Evolutionary conservation across 2,113 vertebrate species (phyloP), one percentile per base, ranked within the genome.

Genomic region (western clawed frog (Xenopus tropicalis)): DNA sequence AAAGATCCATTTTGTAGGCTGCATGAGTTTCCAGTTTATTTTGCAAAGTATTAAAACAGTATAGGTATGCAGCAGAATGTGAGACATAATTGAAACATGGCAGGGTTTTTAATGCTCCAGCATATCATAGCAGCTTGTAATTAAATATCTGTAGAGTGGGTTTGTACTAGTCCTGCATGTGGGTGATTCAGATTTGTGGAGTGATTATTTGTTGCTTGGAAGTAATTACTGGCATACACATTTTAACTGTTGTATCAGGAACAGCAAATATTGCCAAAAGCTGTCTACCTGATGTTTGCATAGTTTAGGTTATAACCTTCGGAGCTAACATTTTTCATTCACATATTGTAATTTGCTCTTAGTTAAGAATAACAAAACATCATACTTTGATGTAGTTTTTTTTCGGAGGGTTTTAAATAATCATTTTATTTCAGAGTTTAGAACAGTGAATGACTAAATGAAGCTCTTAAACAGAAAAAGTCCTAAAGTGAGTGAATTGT

Each of bases 201-300:
- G 29, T 65, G 37, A 65, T 44, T 65, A 65, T 44, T 44, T 44
- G 4, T 20, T 42, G 62, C 42, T 64, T 64, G 29, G 62, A 17
- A 65, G 62, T 19, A 65, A 44, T 65, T 65, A 14, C 16, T 48
- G 29, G 29, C 29, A 37, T 37, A 37, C 29, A 37, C 29, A 37
- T 37, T 37, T 37, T 14, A 48, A 48, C 13, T 23, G 16, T 54
- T 71, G 24, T 63, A 52, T 52, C 44, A 63, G n/a, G 29, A 37
- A 37, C 2, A 37, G 58, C 5, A 44, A 52, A 37, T 63, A n/a
- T 24, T 63, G 51, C 23, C 59, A 71, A 29, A 48, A 62, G 44
- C 23, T 63, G 22, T 20, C 43, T 21, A 51, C 70, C 48, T 61
- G 46, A 48, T 48, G n/a, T 52, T 44, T 63, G 61, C 43, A 71